phyloP scores from a whole-genome alignment of 1,140 invertebrate species.

The Bacillus rossius region DNA sequence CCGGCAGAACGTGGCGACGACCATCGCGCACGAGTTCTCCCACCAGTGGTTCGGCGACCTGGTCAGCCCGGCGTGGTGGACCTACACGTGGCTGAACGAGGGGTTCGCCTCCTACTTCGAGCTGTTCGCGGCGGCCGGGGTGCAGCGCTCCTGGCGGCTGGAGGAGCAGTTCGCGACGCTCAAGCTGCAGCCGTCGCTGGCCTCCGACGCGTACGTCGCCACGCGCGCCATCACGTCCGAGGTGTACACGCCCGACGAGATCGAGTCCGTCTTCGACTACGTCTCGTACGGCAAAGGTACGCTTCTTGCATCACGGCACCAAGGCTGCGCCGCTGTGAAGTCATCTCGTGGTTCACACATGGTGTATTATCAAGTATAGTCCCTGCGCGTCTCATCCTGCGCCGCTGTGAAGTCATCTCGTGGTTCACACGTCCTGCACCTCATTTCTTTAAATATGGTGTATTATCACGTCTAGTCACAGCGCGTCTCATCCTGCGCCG shows the following conservation, averaged over 20 bases:
- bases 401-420: too few species aligned
- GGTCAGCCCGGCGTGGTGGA: slow-evolving; percentile 76
- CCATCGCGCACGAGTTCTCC: slow-evolving; percentile 82
- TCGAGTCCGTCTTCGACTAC: slow-evolving; percentile 88
- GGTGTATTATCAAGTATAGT: too few species aligned
- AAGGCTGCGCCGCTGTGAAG: too few species aligned
- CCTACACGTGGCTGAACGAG: slow-evolving; percentile 85
- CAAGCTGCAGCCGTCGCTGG: slow-evolving; percentile 77
- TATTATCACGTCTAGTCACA: too few species aligned
- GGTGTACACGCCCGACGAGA: slow-evolving; percentile 85
- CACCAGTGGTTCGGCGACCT: slow-evolving; percentile 85
- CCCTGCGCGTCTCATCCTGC: too few species aligned
- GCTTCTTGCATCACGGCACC: not conserved
- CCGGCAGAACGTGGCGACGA: slow-evolving; percentile 66
- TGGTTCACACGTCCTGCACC: too few species aligned
- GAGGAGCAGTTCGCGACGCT: slow-evolving; percentile 77
- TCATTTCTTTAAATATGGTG: too few species aligned
- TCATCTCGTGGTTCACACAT: too few species aligned
- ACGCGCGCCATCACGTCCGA: slow-evolving; percentile 89
- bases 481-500: too few species aligned
- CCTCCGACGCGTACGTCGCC: slow-evolving; percentile 74
- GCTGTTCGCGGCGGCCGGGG: slow-evolving; percentile 67
- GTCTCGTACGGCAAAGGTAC: slow-evolving; percentile 89
- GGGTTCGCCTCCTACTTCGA: slow-evolving; percentile 83
- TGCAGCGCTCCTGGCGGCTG: slow-evolving; percentile 75